Evolutionary conservation across 1,140 invertebrate species (phyloP), one percentile per base, ranked within the genome.

Genomic region (Phthorimaea operculella): DNA sequence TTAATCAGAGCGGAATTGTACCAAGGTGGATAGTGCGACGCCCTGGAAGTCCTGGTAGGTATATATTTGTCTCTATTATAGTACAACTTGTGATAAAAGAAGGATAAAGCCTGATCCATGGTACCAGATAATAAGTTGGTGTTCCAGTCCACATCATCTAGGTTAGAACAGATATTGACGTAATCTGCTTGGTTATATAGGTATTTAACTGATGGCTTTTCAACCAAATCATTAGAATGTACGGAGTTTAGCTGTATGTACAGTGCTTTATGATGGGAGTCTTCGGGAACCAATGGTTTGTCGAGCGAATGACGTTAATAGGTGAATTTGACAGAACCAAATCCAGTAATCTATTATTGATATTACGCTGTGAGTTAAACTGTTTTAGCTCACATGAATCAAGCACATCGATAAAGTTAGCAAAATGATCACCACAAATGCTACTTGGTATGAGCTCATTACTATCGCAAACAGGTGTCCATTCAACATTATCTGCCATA

Each of bases 81-180:
- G n/a, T 59, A 48, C n/a, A 62, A n/a, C 16, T 4, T 60, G 1
- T 56, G 11, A 21, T 65, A 65, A 21, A 65, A 55, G 12, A 51
- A 36, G 0, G 14, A 18, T 9, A 59, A n/a, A 4, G 57, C 49
- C 28, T 42, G 18, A 4, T 62, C 57, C 10, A 65, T 11, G 0
- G 47, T 8, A 14, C 33, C 47, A 39, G 4, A 7, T 10, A 15
- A 14, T 1, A 66, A 47, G 17, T 57, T 48, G 0, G 34, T 11
- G 4, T 49, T 33, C 63, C 63, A 66, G n/a, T 63, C 36, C 21
- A 61, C 52, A 17, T 16, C n/a, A 48, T 55, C 14, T 12, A 63
- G 42, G 21, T 54, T 14, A 10, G 17, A 12, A 7, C 5, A 53
- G 14, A 65, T 59, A 9, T 34, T 47, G 10, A 51, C 14, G 36